Conservation (phyloP, 2,113 vertebrate species). For the Phalacrocorax brasilianus region DNA sequence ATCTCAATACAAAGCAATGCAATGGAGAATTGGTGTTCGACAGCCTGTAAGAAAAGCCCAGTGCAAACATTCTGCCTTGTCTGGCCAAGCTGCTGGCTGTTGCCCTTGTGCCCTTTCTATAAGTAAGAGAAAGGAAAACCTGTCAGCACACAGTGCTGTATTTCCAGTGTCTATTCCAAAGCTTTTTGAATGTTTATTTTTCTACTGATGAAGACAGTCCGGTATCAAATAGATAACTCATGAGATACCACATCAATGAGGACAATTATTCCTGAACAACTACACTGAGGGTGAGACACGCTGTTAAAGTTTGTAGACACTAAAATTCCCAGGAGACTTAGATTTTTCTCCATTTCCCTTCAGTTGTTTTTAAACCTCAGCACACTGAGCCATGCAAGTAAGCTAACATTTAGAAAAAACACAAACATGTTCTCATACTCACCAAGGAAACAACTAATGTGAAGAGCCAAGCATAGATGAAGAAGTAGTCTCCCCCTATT, state of each 20-base stretch:
- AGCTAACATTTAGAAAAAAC: background rate
- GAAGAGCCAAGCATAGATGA: constrained; percentile 99
- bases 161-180: background rate
- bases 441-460: constrained; percentile 94
- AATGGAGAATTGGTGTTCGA: background rate
- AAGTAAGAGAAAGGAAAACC: background rate
- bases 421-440: constrained; percentile 63
- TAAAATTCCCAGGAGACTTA: background rate
- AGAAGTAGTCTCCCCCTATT: constrained; percentile 98
- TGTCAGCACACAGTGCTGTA: background rate
- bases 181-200: background rate
- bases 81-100: background rate
- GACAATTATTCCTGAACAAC: background rate
- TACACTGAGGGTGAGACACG: background rate
- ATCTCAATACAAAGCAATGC: background rate
- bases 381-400: background rate
- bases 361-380: background rate
- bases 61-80: background rate
- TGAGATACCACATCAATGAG: background rate
- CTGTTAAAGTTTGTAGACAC: background rate
- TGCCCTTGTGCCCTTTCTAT: background rate
- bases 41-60: background rate
- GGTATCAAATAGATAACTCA: background rate
- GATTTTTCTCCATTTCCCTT: background rate
- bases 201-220: background rate